Evolutionary conservation across 2,888 invertebrate genomes (phyloP), one percentile per base, ranked within the genome.

Genomic region (Philopedon plagiatum): DNA sequence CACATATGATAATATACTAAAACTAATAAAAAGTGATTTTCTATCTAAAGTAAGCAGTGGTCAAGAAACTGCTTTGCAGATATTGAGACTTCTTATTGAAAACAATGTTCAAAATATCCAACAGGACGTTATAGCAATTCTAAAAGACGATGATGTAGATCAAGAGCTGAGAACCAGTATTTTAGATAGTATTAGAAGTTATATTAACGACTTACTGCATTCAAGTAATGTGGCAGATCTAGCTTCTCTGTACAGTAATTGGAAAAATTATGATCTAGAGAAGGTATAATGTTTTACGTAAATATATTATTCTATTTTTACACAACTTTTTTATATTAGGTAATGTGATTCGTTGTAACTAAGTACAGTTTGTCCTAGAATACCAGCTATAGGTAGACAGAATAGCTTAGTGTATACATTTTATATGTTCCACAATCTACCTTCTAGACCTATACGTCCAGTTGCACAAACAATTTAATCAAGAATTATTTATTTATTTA

Each of bases 11-110:
- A 60, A 23, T 11, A 34, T 60, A 49, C 37, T 68, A 39, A 18
- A 3, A 29, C 15, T 56, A 23, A 54, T 68, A 7, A 68, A 39
- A 41, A 21, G 18, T n/a, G 61, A 68, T 56, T 18, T 68, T 39
- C 15, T 32, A 41, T 54, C 37, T 29, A 44, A 60, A 34, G 54
- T n/a, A 26, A 18, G 15, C 18, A 58, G 39, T 37, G 32, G 51
- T 18, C 34, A 67, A 46, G 39, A 67, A 18, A 18, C 26, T 5
- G 63, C 57, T 21, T 46, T 70, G 8, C 32, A 46, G 29, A 46
- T 37, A 18, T 39, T 70, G 37, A 41, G 34, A 70, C 23, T 57
- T 32, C 46, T 70, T 18, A 46, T 70, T n/a, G 57, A 63, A 29
- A 63, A 44, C 19, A 63, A 63, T 34, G 37, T 57, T 15, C 46